Evolutionary conservation across 1,140 invertebrate species (phyloP).

Genomic region (Euura lappo): DNA sequence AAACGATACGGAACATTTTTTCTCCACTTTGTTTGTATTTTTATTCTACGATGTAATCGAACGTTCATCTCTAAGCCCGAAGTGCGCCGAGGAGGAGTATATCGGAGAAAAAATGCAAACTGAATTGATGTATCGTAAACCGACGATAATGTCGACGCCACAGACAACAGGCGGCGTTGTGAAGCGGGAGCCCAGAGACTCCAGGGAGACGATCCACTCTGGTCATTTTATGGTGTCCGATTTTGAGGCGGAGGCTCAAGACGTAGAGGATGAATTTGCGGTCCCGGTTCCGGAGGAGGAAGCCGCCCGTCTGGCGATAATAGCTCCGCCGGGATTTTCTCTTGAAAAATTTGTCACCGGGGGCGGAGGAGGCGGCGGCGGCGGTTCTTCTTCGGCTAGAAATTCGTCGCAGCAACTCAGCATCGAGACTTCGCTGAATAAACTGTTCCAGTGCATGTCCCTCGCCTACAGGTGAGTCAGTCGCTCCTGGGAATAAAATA

Average conservation of each 20-base stretch:
- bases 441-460: constrained; percentile 96
- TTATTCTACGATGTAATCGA: too few relatives aligned
- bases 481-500: background rate
- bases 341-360: constrained; percentile 64
- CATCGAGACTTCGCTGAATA: constrained; percentile 93
- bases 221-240: constrained; percentile 98
- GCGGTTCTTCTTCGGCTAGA: constrained; percentile 68
- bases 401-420: constrained; percentile 71
- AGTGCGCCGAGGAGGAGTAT: too few relatives aligned
- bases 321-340: constrained; percentile 38
- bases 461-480: constrained; percentile 89
- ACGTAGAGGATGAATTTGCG: constrained; percentile 83
- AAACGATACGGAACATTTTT: too few relatives aligned
- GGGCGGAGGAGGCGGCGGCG: constrained; percentile 74
- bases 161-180: constrained; percentile 4
- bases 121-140: constrained; percentile 52
- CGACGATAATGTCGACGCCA: constrained; percentile 26
- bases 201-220: constrained; percentile 87
- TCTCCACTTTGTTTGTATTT: too few relatives aligned
- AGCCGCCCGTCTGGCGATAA: constrained; percentile 44
- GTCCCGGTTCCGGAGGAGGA: constrained; percentile 78
- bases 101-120: constrained; percentile 44
- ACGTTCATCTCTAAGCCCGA: too few relatives aligned
- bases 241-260: constrained; percentile 91
- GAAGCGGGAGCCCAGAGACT: constrained; percentile 33